Evolutionary conservation across 2,888 invertebrate genomes (phyloP).

Genomic region (Euzophera pinguis): DNA sequence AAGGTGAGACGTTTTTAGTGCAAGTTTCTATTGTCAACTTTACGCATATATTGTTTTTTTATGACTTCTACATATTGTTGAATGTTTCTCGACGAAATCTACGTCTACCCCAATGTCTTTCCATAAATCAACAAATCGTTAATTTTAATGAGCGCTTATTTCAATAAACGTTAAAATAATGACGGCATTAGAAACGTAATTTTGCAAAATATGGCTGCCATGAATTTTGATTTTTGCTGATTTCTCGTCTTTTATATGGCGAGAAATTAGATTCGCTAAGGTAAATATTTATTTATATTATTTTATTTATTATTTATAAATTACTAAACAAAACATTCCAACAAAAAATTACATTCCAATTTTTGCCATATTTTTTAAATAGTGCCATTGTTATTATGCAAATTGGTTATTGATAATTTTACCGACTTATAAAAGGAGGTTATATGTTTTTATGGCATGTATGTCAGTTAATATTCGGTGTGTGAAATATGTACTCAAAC

Average conservation of each 20-base stretch:
- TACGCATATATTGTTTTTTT: too few relatives aligned
- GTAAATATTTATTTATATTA: background rate
- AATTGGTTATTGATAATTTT: background rate
- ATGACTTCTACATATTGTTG: too few relatives aligned
- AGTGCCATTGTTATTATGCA: background rate
- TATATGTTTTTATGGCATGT: background rate
- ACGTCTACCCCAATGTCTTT: too few relatives aligned
- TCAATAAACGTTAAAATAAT: too few relatives aligned
- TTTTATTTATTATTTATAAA: background rate
- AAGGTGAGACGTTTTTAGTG: too few relatives aligned
- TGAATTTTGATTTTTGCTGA: background rate
- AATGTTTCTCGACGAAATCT: too few relatives aligned
- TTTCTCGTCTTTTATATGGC: background rate
- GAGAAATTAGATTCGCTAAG: background rate
- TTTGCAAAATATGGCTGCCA: too few relatives aligned
- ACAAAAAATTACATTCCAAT: slow-evolving; percentile 4
- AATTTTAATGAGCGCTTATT: too few relatives aligned
- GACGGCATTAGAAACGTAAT: too few relatives aligned
- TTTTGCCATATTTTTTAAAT: slow-evolving; percentile 3
- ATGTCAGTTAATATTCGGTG: background rate
- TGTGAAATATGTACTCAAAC: too few relatives aligned
- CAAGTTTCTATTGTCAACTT: too few relatives aligned
- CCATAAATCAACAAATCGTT: too few relatives aligned
- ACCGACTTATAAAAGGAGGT: background rate
- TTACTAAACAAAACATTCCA: background rate